A percentile compares a stretch with the other conserved stretches of the same genome.
These are phyloP conservation scores for Vulpes ferrilata DNA, from an alignment of 2,113 vertebrate genomes.

Conservation along the genomic window DNA sequence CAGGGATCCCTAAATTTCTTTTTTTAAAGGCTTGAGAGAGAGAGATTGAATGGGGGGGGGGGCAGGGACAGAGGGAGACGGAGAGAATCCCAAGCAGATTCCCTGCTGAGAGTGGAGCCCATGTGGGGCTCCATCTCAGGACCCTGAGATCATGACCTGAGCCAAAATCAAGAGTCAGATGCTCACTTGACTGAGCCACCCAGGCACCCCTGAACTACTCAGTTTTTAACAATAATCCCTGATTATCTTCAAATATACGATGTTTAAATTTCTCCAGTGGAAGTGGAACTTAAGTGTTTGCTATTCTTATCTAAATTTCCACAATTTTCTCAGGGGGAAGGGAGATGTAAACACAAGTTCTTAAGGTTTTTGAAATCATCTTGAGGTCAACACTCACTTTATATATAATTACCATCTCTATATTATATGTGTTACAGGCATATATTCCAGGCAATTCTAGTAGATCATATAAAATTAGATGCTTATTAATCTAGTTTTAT, in stretches of 20 bases:
- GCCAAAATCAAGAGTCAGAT: neutral
- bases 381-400: neutral
- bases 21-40: neutral
- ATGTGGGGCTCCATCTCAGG: neutral
- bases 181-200: neutral
- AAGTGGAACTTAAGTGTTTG: constrained; percentile 12
- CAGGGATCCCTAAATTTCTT: too few relatives aligned
- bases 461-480: constrained; percentile 15
- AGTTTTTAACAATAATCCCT: neutral
- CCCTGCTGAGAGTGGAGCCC: neutral
- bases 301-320: neutral
- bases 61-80: neutral
- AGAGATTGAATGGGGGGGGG: too few relatives aligned
- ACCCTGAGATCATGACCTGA: neutral
- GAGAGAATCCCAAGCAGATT: neutral
- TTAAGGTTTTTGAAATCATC: constrained; percentile 42
- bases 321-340: neutral
- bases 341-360: neutral
- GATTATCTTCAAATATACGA: neutral
- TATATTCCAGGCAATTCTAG: neutral
- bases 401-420: neutral
- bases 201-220: neutral
- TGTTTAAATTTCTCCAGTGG: constrained; percentile 20
- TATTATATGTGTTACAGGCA: neutral
- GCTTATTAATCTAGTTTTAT: constrained; percentile 1